These are phyloP conservation scores for Pelmatolapia mariae DNA, from an alignment of 2,113 vertebrate species.

Conservation along the genomic window DNA sequence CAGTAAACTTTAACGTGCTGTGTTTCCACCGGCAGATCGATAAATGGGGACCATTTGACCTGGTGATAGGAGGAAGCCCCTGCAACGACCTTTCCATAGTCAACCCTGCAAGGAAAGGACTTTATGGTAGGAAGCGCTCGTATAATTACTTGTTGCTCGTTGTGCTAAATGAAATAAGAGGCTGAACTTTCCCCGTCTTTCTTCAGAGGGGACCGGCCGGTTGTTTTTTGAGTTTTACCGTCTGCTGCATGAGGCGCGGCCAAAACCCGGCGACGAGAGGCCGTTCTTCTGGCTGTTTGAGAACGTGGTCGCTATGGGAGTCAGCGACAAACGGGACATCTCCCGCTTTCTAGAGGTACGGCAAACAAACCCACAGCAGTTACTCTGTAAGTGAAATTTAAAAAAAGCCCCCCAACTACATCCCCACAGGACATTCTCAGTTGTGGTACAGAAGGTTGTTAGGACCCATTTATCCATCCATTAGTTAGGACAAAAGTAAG, in stretches of 20 bases:
- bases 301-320: conserved; percentile 98
- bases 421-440: background rate
- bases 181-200: background rate
- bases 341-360: conserved; percentile 94
- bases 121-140: conserved; percentile 74
- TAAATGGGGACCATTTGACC: conserved; percentile 96
- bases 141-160: background rate
- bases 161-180: background rate
- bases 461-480: background rate
- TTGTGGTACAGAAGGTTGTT: background rate
- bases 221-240: conserved; percentile 99
- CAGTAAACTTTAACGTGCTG: background rate
- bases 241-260: conserved; percentile 92
- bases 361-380: background rate
- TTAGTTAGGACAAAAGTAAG: background rate
- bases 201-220: conserved; percentile 90
- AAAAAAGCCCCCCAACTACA: background rate
- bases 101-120: conserved; percentile 95
- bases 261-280: conserved; percentile 88
- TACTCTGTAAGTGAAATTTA: accelerated
- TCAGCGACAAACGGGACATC: conserved; percentile 98
- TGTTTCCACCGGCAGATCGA: conserved; percentile 77
- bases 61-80: conserved; percentile 96
- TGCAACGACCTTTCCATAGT: conserved; percentile 98
- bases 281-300: conserved; percentile 99